These are phyloP conservation scores for Araneus ventricosus DNA, from an alignment of 1,140 invertebrate genomes.

Conservation along the genomic window DNA sequence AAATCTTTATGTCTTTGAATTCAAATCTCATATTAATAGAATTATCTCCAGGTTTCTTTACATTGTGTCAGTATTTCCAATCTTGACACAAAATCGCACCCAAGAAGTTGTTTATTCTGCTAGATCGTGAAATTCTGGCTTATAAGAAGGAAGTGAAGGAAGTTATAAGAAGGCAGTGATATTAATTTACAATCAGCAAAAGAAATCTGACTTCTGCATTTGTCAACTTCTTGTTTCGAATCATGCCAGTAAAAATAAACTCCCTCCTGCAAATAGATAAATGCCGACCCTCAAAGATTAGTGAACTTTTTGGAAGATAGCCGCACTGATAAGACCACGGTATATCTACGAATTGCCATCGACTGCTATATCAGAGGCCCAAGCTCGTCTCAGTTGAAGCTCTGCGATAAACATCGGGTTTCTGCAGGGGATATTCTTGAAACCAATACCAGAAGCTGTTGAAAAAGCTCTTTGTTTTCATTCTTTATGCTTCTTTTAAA, in stretches of 20 bases:
- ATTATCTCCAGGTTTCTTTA: background rate
- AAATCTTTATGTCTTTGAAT: no score
- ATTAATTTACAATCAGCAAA: constrained; percentile 57
- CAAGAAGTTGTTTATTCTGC: no score
- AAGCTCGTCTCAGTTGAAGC: constrained; percentile 1
- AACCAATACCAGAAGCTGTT: constrained; percentile 56
- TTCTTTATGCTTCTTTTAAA: constrained; percentile 30
- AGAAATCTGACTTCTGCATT: constrained; percentile 57
- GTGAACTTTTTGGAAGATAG: constrained; percentile 61
- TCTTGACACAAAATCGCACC: background rate
- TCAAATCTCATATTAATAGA: background rate
- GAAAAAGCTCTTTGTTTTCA: constrained; percentile 68
- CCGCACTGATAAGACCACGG: constrained; percentile 35
- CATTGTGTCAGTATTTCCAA: background rate
- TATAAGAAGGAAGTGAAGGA: background rate
- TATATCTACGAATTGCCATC: constrained; percentile 58
- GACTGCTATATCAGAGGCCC: background rate
- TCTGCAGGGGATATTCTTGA: constrained; percentile 46
- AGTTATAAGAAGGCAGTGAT: constrained; percentile 5
- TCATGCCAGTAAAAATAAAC: constrained; percentile 16
- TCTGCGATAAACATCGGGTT: constrained; percentile 61
- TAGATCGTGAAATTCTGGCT: background rate
- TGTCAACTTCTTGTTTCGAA: constrained; percentile 65
- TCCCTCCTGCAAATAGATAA: constrained; percentile 48
- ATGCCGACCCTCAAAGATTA: constrained; percentile 55